Evolutionary conservation across 64 coral and sea anemone genomes (phyloP).

Genomic region (Astreopora myriophthalma): DNA sequence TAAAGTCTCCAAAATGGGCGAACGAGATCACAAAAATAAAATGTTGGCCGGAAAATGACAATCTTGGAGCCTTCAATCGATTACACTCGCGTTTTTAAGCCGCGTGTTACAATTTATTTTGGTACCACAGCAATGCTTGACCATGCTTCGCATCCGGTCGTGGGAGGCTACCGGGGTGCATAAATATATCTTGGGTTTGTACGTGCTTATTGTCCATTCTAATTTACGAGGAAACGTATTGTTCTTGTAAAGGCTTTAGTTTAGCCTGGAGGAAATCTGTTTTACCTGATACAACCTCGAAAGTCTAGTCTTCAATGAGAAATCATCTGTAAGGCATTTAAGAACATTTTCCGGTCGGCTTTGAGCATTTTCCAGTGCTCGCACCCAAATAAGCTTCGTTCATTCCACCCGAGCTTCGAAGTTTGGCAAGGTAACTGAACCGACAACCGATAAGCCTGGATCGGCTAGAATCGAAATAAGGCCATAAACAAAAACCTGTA

Average conservation of each 20-base stretch:
- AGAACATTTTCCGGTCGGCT: neutral
- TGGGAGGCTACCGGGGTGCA: neutral
- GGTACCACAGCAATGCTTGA: neutral
- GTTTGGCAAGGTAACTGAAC: neutral
- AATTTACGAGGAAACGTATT: neutral
- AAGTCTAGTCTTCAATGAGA: neutral
- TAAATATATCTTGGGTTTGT: neutral
- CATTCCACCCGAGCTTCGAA: neutral
- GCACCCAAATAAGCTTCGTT: neutral
- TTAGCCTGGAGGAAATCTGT: slow-evolving; percentile 15
- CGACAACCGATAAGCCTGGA: neutral
- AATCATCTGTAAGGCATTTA: neutral
- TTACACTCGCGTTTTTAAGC: neutral
- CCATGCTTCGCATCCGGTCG: neutral
- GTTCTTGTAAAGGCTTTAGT: neutral
- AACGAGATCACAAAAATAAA: too few relatives aligned
- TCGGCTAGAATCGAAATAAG: neutral
- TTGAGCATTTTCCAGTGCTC: neutral
- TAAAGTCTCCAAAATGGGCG: too few relatives aligned
- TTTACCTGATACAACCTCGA: neutral
- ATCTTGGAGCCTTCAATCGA: neutral
- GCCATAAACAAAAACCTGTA: neutral
- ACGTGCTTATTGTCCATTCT: neutral
- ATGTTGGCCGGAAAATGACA: neutral
- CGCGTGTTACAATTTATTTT: neutral